Percentiles rank a stretch among this genome's conserved stretches.
These are phyloP conservation scores for Aythya baeri DNA, from an alignment of 2,113 vertebrate genomes.

Conservation along the genomic window DNA sequence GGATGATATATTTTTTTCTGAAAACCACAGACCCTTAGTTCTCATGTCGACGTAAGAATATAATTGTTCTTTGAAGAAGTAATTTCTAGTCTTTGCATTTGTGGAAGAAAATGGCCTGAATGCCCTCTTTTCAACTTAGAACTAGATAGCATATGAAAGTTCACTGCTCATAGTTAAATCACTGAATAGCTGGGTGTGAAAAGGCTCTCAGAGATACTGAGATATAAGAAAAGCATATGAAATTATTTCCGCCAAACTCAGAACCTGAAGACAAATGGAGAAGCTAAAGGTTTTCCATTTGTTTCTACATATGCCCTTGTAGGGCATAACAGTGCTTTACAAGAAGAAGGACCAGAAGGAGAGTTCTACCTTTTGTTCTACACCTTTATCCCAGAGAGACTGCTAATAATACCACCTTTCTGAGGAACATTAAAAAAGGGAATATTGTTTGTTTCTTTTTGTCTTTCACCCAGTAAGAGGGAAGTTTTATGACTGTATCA, in stretches of 20 bases:
- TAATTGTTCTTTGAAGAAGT: neutral
- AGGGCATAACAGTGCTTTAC: neutral
- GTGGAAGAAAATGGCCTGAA: neutral
- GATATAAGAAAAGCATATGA: neutral
- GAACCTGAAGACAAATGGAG: neutral
- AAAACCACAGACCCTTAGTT: neutral
- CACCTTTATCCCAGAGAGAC: neutral
- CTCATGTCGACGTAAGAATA: neutral
- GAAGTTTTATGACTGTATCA: neutral
- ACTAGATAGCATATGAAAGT: neutral
- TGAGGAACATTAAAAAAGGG: neutral
- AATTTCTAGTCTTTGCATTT: neutral
- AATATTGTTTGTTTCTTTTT: neutral
- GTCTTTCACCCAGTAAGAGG: neutral
- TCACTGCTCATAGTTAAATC: neutral
- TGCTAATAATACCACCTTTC: neutral
- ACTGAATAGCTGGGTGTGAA: neutral
- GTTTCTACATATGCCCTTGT: neutral
- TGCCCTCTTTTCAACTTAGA: neutral
- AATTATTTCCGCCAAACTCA: constrained; percentile 6
- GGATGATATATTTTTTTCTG: neutral
- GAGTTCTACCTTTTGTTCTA: neutral
- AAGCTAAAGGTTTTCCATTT: neutral
- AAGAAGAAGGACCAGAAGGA: neutral
- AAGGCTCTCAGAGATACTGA: neutral